These are phyloP conservation scores for Drosophila nigritarsus DNA, from an alignment of 2,888 invertebrate genomes.

Conservation along the genomic window DNA sequence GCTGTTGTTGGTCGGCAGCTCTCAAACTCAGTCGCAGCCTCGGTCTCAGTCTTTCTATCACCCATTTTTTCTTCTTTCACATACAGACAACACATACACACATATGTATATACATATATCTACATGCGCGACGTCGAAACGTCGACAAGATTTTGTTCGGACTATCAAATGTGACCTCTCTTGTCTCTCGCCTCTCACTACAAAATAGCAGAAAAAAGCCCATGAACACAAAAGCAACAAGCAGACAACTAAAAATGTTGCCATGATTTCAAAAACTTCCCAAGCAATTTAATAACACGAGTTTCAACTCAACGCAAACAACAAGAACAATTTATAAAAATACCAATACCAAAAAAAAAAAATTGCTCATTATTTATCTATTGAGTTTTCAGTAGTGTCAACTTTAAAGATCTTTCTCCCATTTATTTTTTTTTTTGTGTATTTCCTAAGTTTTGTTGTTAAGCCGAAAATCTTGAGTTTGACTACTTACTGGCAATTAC, in stretches of 20 bases:
- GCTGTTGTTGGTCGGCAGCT: conserved; percentile 62
- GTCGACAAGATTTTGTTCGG: conserved; percentile 74
- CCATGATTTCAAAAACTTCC: conserved; percentile 57
- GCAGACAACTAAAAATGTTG: conserved; percentile 55
- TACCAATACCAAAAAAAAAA: conserved; percentile 22
- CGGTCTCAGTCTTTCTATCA: conserved; percentile 58
- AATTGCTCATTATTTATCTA: conserved; percentile 12
- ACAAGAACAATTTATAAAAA: conserved; percentile 46
- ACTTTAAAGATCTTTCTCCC: neutral
- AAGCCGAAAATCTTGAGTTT: conserved; percentile 12
- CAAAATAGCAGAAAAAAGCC: conserved; percentile 48
- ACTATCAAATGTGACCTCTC: conserved; percentile 79
- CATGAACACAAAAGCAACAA: conserved; percentile 30
- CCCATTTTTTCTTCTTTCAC: conserved; percentile 59
- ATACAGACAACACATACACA: conserved; percentile 24
- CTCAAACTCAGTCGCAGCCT: conserved; percentile 30
- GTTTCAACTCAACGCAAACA: conserved; percentile 67
- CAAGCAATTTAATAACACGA: conserved; percentile 75
- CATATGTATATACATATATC: conserved; percentile 19
- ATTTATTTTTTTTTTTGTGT: neutral
- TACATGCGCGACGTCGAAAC: conserved; percentile 35
- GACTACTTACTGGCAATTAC: conserved; percentile 39
- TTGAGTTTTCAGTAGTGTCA: conserved; percentile 1
- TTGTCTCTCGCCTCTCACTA: conserved; percentile 52
- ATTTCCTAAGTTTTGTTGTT: conserved; percentile 16